These are phyloP conservation scores for Polymixis flavicincta DNA, from an alignment of 2,888 invertebrate species.

Conservation along the genomic window DNA sequence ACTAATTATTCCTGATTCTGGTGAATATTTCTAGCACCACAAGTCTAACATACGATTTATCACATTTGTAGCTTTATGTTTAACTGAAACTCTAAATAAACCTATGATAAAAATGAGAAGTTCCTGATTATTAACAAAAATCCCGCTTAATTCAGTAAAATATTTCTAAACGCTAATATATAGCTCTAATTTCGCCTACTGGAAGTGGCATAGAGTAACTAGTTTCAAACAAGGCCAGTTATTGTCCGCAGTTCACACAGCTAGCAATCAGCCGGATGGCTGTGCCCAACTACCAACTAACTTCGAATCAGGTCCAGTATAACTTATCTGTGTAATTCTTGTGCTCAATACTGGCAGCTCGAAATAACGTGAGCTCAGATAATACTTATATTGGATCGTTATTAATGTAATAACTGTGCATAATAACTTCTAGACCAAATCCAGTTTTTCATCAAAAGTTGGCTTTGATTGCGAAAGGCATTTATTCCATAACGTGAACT, in stretches of 20 bases:
- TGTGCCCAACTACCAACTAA: slow-evolving; percentile 53
- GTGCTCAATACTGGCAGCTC: slow-evolving; percentile 13
- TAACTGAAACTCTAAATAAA: neutral
- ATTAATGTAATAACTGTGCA: neutral
- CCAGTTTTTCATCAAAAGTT: neutral
- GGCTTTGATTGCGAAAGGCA: neutral
- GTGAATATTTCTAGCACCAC: neutral
- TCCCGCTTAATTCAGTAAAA: neutral
- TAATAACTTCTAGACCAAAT: neutral
- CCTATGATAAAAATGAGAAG: neutral
- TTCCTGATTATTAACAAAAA: neutral
- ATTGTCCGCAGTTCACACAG: slow-evolving; percentile 39
- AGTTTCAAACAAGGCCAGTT: slow-evolving; percentile 34
- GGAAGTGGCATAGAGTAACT: neutral
- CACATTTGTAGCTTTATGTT: neutral
- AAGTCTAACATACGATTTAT: neutral
- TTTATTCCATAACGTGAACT: too few species aligned
- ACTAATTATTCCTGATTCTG: neutral
- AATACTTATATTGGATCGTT: neutral
- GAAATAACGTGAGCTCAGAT: neutral
- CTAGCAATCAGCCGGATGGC: slow-evolving; percentile 69
- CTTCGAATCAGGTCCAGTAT: slow-evolving; percentile 13
- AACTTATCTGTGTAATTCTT: slow-evolving; percentile 27
- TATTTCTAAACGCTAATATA: neutral
- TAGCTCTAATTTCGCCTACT: neutral